Evolutionary conservation across 2,797 vertebrate species (phyloP), one percentile per base, ranked within the genome.

Genomic region (Poliocrania exsul): DNA sequence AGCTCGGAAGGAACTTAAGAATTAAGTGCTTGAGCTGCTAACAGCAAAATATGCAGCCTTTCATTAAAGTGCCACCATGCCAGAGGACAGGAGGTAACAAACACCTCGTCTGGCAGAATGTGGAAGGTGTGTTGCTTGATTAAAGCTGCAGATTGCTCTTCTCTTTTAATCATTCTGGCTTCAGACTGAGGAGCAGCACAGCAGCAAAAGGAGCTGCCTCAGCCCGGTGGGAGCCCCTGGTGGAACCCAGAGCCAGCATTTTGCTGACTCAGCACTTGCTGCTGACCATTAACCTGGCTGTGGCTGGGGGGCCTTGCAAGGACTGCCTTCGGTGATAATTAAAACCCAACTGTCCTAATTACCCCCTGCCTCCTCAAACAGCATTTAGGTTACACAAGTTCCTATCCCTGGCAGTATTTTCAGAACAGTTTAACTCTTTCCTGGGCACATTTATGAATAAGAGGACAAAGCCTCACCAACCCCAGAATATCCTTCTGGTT

Each of bases 1-100:
- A 97, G 96, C 95, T 95, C 62, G 92, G 86, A 95, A 96, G 93
- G 96, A 98, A 97, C 86, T 97, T 94, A 97, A 91, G 95, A 96
- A 95, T 97, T 96, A 98, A 98, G 97, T 94, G 77, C 86, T 92
- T 93, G 96, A 97, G 95, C 92, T 80, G 70, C 90, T 96, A 96
- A 95, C 96, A 94, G 88, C 95, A 95, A 95, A 96, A 95, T 88
- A 91, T 95, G 95, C 94, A 94, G 86, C 84, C 93, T 96, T 91
- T 94, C 85, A 92, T 93, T 86, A 85, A 91, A 88, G 64, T 92
- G 92, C 75, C 91, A 69, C 53, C n/a, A 73, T 74, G 92, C 93
- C 93, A 92, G 80, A 93, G 94, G 92, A 96, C 50, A 81, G 92
- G 56, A 95, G 88, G 90, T 86, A 92, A 80, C 94, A 96, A 95